Percentiles rank a stretch among this genome's conserved stretches.
Evolutionary conservation across 2,797 vertebrate species (phyloP).

Genomic region (Heteromormyrus szaboi): DNA sequence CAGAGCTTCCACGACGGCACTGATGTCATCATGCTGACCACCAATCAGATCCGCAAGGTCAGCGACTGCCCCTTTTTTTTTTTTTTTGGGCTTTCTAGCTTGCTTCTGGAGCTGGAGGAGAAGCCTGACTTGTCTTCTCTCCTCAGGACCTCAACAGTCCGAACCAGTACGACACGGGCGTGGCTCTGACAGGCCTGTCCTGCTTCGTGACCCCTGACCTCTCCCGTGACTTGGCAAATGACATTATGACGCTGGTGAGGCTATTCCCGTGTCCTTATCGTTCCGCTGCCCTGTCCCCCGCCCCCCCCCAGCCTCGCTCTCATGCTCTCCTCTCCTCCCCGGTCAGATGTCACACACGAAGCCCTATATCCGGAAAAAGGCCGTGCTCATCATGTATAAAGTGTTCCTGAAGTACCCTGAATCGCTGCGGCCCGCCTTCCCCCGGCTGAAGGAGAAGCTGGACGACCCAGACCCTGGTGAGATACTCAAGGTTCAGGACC

Average conservation of each 20-base stretch:
- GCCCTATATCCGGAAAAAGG: conserved; percentile 98
- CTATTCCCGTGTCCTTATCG: not conserved
- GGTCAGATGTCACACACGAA: conserved; percentile 95
- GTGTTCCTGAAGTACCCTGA: conserved; percentile 96
- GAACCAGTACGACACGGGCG: conserved; percentile 97
- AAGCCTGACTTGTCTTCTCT: not conserved
- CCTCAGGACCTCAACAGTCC: conserved; percentile 93
- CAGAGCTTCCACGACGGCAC: conserved; percentile 98
- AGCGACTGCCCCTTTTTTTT: conserved; percentile 22
- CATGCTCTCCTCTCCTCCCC: not conserved
- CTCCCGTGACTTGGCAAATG: conserved; percentile 93
- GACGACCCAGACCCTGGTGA: conserved; percentile 95
- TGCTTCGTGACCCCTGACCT: conserved; percentile 98
- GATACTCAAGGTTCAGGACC: not conserved
- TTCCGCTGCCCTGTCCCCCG: not conserved
- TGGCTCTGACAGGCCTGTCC: conserved; percentile 95
- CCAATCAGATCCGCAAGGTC: conserved; percentile 98
- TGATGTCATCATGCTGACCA: conserved; percentile 97
- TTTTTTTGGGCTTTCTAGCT: not conserved
- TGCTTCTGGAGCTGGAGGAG: not conserved
- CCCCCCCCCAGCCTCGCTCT: too few species aligned
- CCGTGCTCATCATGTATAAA: conserved; percentile 98
- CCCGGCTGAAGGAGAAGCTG: conserved; percentile 94
- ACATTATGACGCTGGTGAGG: conserved; percentile 98
- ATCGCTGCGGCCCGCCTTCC: conserved; percentile 91